Conservation (phyloP, 2,888 invertebrate genomes). For the Bombylius discolor region DNA sequence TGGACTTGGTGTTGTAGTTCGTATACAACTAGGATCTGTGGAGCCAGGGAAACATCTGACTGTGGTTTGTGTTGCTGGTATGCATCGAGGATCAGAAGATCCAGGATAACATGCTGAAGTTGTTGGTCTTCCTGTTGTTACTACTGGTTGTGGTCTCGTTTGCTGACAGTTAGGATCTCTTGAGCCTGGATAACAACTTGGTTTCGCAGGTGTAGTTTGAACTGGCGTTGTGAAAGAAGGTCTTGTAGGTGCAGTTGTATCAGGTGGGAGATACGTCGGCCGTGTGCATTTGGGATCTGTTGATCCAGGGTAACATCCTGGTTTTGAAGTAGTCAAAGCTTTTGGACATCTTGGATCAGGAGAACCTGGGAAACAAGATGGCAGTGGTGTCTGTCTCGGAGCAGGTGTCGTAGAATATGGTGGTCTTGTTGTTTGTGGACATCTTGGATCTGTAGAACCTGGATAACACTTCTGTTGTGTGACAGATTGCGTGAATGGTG, state of each 20-base stretch:
- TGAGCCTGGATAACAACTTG: conserved; percentile 24
- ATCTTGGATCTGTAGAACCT: conserved; percentile 25
- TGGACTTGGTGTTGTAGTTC: not conserved
- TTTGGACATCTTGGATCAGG: conserved; percentile 29
- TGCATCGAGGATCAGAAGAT: conserved; percentile 18
- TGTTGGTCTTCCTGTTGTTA: conserved; percentile 18
- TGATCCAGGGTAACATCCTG: conserved; percentile 9
- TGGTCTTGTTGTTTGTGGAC: conserved; percentile 17
- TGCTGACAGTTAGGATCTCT: conserved; percentile 26
- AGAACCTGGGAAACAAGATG: conserved; percentile 31
- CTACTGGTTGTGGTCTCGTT: conserved; percentile 17
- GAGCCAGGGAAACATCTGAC: conserved; percentile 22
- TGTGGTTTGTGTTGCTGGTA: conserved; percentile 14
- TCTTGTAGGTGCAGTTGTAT: no score
- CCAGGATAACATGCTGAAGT: conserved; percentile 31
- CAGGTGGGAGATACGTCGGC: no score
- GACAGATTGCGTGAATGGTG: no score
- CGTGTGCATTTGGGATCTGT: conserved; percentile 21
- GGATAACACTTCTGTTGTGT: conserved; percentile 17
- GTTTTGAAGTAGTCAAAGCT: no score
- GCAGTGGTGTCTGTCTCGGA: conserved; percentile 13
- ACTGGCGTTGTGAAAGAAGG: no score
- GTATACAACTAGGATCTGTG: conserved; percentile 13
- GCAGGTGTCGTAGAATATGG: conserved; percentile 6
- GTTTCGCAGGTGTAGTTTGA: conserved; percentile 16